Evolutionary conservation across 2,113 vertebrate species (phyloP).

Genomic region (Osmerus eperlanus): DNA sequence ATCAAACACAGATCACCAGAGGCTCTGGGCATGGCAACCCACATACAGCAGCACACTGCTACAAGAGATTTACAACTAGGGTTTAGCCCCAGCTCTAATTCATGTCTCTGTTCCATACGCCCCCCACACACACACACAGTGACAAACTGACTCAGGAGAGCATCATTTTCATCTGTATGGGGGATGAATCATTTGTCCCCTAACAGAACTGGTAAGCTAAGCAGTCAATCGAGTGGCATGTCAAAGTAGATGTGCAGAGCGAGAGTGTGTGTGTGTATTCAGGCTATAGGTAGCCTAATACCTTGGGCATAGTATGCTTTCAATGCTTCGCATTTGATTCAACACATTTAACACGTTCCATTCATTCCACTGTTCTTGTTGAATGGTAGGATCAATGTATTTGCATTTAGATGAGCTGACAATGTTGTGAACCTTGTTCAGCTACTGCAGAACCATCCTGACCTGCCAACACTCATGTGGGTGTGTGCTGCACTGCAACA

Average conservation of each 20-base stretch:
- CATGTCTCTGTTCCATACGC: too few relatives aligned
- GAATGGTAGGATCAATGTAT: background rate
- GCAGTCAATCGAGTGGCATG: slow-evolving; percentile 1
- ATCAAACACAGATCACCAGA: too few relatives aligned
- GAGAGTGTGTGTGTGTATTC: background rate
- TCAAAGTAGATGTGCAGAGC: background rate
- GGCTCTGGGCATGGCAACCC: too few relatives aligned
- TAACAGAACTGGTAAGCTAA: background rate
- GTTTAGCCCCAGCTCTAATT: too few relatives aligned
- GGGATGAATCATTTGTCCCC: background rate
- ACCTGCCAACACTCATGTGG: background rate
- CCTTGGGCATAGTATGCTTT: too few relatives aligned
- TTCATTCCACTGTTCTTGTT: background rate
- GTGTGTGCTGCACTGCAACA: slow-evolving; percentile 3
- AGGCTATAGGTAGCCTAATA: too few relatives aligned
- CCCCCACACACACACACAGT: too few relatives aligned
- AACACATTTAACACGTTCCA: too few relatives aligned
- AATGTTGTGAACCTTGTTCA: background rate
- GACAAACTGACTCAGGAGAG: too few relatives aligned
- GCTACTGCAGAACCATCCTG: background rate
- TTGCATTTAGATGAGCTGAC: background rate
- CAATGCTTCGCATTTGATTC: too few relatives aligned
- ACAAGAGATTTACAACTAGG: too few relatives aligned
- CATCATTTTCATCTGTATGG: slow-evolving; percentile 1
- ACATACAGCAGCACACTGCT: too few relatives aligned